phyloP scores from a whole-genome alignment of 2,113 vertebrate species.

The Hemiprocne comata region DNA sequence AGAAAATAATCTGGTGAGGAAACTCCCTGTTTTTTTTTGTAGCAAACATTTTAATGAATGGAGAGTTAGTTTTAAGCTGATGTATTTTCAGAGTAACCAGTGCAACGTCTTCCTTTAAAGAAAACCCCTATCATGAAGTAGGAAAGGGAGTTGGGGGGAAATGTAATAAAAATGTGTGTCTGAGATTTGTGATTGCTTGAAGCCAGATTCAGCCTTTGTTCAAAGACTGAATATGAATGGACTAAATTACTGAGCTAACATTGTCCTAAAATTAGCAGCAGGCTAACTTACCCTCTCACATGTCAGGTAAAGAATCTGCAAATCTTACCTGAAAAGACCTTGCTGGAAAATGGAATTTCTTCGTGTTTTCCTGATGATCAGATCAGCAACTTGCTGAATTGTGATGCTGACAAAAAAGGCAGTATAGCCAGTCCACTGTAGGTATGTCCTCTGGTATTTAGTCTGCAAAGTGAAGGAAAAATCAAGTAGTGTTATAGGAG shows the following conservation, averaged over 20 bases:
- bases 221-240: neutral
- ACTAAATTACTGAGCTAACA: neutral
- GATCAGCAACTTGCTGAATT: constrained; percentile 80
- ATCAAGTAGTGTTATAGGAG: rapidly evolving
- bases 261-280: neutral
- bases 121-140: neutral
- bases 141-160: neutral
- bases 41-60: neutral
- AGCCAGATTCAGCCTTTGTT: neutral
- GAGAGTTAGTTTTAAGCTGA: neutral
- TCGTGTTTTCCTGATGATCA: constrained; percentile 84
- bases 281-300: neutral
- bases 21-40: neutral
- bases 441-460: constrained; percentile 67
- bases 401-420: constrained; percentile 84
- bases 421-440: constrained; percentile 79
- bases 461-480: constrained; percentile 67
- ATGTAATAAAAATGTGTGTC: neutral
- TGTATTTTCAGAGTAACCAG: neutral
- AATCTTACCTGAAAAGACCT: constrained; percentile 76
- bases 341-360: constrained; percentile 83
- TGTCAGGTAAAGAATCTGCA: neutral
- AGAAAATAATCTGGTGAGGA: neutral
- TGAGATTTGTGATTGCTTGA: neutral
- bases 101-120: neutral